Percentiles rank a stretch among this genome's conserved stretches.
These are phyloP conservation scores for Brachyalestes nurse DNA, from an alignment of 2,797 vertebrate species.

Conservation along the genomic window DNA sequence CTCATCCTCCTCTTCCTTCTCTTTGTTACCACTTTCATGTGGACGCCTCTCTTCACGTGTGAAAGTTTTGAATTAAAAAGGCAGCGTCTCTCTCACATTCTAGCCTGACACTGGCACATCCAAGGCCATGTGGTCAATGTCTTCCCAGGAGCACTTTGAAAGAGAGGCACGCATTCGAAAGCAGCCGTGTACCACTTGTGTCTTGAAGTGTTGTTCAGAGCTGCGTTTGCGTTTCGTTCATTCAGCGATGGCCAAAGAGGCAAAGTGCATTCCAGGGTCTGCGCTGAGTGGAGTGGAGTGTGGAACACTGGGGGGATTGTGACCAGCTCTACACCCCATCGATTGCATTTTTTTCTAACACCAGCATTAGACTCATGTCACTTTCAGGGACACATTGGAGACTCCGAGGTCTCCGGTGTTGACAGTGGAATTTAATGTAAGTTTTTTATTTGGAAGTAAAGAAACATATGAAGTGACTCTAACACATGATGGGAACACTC, in stretches of 20 bases:
- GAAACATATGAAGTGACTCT: too few relatives aligned
- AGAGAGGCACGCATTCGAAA: not conserved
- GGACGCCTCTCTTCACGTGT: not conserved
- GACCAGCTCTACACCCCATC: too few relatives aligned
- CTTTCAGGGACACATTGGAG: not conserved
- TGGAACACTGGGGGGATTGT: not conserved
- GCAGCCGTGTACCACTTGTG: not conserved
- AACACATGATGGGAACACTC: too few relatives aligned
- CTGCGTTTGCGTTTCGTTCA: not conserved
- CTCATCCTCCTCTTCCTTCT: not conserved
- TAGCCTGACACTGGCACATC: not conserved
- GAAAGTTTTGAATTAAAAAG: constrained; percentile 2
- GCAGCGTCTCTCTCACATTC: not conserved
- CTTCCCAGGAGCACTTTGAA: constrained; percentile 16
- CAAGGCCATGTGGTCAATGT: not conserved
- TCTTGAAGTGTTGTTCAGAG: constrained; percentile 4
- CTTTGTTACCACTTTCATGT: constrained; percentile 5
- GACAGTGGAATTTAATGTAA: not conserved
- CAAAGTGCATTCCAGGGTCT: constrained; percentile 12
- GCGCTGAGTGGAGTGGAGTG: not conserved
- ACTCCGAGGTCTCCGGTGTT: not conserved
- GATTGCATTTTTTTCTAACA: not conserved
- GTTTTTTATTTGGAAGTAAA: too few relatives aligned
- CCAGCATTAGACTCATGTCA: not conserved
- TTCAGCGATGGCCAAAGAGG: not conserved